Evolutionary conservation across 2,113 vertebrate species (phyloP).

Genomic region (Hoplias malabaricus): DNA sequence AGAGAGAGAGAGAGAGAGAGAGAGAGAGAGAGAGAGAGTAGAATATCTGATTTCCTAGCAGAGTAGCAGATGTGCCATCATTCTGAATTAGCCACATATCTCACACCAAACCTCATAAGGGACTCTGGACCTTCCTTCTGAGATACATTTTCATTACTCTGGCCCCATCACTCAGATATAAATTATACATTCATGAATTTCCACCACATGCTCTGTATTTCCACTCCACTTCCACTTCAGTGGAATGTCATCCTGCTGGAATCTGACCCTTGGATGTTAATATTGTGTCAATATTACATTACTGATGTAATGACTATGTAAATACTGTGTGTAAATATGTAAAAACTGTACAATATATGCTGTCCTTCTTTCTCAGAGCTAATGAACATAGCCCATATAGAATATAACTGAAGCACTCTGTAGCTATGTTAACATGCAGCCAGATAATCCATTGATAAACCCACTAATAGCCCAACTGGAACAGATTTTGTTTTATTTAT

Average conservation of each 20-base stretch:
- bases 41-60: constrained; percentile 15
- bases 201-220: neutral
- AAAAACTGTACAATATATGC: neutral
- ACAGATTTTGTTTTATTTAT: too few species aligned
- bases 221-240: neutral
- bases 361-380: neutral
- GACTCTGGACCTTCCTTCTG: neutral
- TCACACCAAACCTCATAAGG: neutral
- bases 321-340: neutral
- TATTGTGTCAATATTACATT: neutral
- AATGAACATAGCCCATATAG: too few species aligned
- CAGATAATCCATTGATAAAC: too few species aligned
- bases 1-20: neutral
- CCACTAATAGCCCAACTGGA: too few species aligned
- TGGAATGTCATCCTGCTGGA: neutral
- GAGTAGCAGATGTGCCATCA: constrained; percentile 19
- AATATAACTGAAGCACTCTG: neutral
- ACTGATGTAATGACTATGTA: neutral
- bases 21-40: neutral
- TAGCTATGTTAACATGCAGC: too few species aligned
- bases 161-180: neutral
- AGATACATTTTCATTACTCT: constrained; percentile 18
- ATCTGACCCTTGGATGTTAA: neutral
- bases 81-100: constrained; percentile 26
- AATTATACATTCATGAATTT: constrained; percentile 4